phyloP scores from a whole-genome alignment of 2,888 invertebrate species.

The Eurytoma adleriae region DNA sequence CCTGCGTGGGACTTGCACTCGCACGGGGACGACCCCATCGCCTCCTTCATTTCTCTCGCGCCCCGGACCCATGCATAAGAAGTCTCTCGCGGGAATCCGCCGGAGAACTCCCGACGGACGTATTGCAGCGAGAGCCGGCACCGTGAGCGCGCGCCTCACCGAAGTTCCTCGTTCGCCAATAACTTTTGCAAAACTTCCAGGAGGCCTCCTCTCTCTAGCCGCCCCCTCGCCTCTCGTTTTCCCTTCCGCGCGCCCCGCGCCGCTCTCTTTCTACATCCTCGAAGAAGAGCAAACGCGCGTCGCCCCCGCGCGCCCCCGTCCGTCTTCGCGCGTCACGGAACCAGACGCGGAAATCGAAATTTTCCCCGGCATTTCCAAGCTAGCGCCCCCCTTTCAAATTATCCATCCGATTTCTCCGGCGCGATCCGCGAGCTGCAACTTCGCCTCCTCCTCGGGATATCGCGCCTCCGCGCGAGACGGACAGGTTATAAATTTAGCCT shows the following conservation, averaged over 20 bases:
- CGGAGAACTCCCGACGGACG: conserved; percentile 56
- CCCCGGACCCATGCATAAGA: conserved; percentile 48
- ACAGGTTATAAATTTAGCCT: conserved; percentile 57
- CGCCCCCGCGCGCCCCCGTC: neutral
- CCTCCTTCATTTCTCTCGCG: conserved; percentile 50
- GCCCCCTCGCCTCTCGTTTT: neutral
- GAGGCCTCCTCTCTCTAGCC: conserved; percentile 3
- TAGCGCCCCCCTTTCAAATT: conserved; percentile 59
- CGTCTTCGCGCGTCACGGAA: conserved; percentile 45
- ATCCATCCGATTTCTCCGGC: conserved; percentile 58
- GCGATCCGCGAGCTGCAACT: conserved; percentile 52
- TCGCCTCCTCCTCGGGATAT: conserved; percentile 38
- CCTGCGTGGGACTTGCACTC: too few species aligned
- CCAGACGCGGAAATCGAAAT: conserved; percentile 59
- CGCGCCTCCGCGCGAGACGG: conserved; percentile 30
- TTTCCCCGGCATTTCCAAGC: conserved; percentile 52
- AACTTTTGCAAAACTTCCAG: conserved; percentile 60
- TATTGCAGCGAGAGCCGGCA: conserved; percentile 48
- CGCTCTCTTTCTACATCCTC: conserved; percentile 5
- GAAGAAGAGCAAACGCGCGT: conserved; percentile 15
- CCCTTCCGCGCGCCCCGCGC: neutral
- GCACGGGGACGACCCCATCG: neutral
- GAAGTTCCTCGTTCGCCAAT: conserved; percentile 56
- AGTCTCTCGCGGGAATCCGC: conserved; percentile 51
- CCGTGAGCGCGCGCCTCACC: conserved; percentile 33